Evolutionary conservation across 92 coral and sea anemone species (phyloP).

Genomic region (Micromussa lordhowensis): DNA sequence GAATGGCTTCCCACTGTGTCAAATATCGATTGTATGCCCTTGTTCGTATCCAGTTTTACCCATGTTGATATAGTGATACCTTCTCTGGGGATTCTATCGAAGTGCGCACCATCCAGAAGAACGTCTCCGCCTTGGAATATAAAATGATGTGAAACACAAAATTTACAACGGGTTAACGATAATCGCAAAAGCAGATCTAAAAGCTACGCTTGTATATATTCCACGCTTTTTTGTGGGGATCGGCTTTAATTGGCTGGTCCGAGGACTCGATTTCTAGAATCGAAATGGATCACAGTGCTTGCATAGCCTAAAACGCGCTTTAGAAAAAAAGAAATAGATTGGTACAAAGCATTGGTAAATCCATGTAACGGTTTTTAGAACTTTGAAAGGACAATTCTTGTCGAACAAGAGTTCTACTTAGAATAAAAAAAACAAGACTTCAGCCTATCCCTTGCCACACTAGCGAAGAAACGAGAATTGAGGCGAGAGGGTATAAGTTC

Average conservation of each 20-base stretch:
- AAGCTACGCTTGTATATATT: neutral
- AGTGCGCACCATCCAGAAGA: constrained; percentile 86
- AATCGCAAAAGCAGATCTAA: neutral
- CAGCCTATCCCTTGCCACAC: too few relatives aligned
- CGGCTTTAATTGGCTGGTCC: neutral
- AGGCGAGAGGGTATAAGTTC: too few relatives aligned
- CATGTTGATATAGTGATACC: constrained; percentile 96
- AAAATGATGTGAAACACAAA: neutral
- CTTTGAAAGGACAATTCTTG: too few relatives aligned
- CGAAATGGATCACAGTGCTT: too few relatives aligned
- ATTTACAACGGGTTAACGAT: neutral
- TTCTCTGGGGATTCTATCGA: constrained; percentile 75
- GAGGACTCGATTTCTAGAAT: too few relatives aligned
- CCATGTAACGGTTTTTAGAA: too few relatives aligned
- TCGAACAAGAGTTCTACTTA: too few relatives aligned
- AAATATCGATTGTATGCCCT: constrained; percentile 96
- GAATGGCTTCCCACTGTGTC: constrained; percentile 92
- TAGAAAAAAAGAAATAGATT: too few relatives aligned
- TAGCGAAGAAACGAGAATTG: too few relatives aligned
- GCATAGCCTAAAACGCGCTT: too few relatives aligned
- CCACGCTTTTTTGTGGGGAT: neutral
- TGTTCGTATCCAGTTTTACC: constrained; percentile 88
- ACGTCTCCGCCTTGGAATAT: constrained; percentile 88
- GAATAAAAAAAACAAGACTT: too few relatives aligned
- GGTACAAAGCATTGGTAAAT: too few relatives aligned